phyloP scores from a whole-genome alignment of 2,113 vertebrate species.

The Peromyscus californicus region DNA sequence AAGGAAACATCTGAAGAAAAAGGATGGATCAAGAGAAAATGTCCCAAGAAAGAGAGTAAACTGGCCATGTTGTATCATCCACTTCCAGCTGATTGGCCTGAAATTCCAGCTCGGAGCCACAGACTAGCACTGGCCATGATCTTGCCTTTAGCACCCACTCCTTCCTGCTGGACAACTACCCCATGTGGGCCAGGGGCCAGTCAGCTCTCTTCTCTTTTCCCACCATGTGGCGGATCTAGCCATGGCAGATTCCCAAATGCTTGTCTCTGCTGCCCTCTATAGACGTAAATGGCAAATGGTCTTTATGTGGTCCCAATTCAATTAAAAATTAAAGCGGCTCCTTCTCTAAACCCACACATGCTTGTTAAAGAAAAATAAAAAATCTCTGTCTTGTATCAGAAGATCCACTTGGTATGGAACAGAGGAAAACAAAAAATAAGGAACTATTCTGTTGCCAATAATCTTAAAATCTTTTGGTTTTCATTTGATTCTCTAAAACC shows the following conservation, averaged over 20 bases:
- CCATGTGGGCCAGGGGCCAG: no score
- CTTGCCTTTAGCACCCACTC: neutral
- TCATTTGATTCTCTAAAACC: neutral
- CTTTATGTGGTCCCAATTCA: neutral
- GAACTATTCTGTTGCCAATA: neutral
- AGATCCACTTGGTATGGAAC: neutral
- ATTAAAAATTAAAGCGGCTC: neutral
- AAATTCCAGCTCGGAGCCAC: neutral
- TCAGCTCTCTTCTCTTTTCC: neutral
- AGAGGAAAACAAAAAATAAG: neutral
- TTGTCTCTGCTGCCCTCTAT: neutral
- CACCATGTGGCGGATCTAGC: rapidly evolving
- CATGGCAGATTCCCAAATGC: neutral
- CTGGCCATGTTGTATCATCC: neutral
- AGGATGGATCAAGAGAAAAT: neutral
- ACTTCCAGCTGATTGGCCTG: neutral
- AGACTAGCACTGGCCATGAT: neutral
- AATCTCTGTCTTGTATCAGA: neutral
- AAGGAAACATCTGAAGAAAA: neutral
- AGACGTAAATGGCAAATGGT: neutral
- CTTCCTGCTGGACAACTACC: neutral
- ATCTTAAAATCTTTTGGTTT: neutral
- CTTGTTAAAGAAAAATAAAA: neutral
- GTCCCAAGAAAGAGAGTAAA: neutral
- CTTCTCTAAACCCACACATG: neutral